Base-by-base conservation (phyloP, 1,140 invertebrate species). In the Drosophila micromelanica region DNA sequence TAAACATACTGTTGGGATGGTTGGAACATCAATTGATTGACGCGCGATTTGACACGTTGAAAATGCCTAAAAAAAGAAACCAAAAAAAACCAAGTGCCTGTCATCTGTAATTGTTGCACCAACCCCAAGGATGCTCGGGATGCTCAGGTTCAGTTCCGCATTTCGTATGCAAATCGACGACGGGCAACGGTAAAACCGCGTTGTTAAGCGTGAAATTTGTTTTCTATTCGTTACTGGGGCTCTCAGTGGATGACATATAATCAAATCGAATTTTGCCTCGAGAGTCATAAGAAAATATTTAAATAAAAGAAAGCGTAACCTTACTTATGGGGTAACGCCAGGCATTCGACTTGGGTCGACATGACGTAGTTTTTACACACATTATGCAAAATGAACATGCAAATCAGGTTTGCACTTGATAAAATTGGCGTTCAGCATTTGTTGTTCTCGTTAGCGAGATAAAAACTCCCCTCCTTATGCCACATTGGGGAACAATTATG, bases 361-460 rank as follows among this genome's bases (percentile, higher is more conserved):
- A 75, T 76, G 71, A 70, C 67, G 78, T 82, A 56, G 45, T 75
- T 87, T 84, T 89, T 78, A 68, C 62, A 55, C 68, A 90, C 84
- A 90, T 90, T 90, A 90, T 90, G 89, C 84, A 85, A 91, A 90
- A 87, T 90, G 80, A 90, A 90, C 76, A 90, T 90, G 87, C 87
- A 90, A 90, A 90, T 90, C 87, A 90, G 87, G 76, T 90, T 85
- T 90, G 80, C 86, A 90, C 76, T 90, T 90, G 87, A 90, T 90
- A 80, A 90, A 89, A 90, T 90, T 90, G 76, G 73, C 70, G 59
- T 80, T 84, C 67, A 89, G 77, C 79, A 64, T 78, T 80, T 89
- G 76, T 71, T 63, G 63, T 57, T 70, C 59, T 49, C 75, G 56
- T 51, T 60, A 43, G 9, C 43, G 35, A 65, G 70, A 74, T 70